Conservation (phyloP, 2,888 invertebrate genomes). For the Disparrhopalites patrizii region DNA sequence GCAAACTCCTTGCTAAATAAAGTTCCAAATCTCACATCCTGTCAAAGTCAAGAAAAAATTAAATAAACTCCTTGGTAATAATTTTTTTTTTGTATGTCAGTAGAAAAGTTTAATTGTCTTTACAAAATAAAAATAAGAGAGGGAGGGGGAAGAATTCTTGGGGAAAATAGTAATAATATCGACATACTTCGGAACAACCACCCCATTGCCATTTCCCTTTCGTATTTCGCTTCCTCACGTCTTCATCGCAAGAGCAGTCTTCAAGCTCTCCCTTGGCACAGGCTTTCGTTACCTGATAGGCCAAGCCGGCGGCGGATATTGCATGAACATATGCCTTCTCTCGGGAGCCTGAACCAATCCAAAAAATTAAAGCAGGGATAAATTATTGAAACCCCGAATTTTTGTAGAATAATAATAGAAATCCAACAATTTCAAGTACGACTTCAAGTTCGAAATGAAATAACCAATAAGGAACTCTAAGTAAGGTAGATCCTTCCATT, state of each 20-base stretch:
- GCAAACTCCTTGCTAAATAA: conserved; percentile 81
- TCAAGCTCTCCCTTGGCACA: conserved; percentile 80
- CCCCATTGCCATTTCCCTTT: conserved; percentile 86
- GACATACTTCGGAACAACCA: conserved; percentile 77
- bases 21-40: conserved; percentile 79
- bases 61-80: too few species aligned
- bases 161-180: not conserved
- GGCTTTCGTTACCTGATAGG: conserved; percentile 79
- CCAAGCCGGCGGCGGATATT: conserved; percentile 81
- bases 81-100: too few species aligned
- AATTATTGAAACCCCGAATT: too few species aligned
- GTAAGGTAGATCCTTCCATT: too few species aligned
- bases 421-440: too few species aligned
- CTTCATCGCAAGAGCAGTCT: conserved; percentile 82
- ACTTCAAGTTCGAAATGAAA: too few species aligned
- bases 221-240: conserved; percentile 66
- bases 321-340: conserved; percentile 88
- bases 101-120: too few species aligned
- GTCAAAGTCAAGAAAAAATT: too few species aligned
- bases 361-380: too few species aligned
- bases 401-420: too few species aligned
- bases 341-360: conserved; percentile 85
- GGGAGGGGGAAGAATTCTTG: not conserved
- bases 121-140: too few species aligned
- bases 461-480: too few species aligned